These are phyloP conservation scores for Vanacampus margaritifer DNA, from an alignment of 2,113 vertebrate genomes.

Conservation along the genomic window DNA sequence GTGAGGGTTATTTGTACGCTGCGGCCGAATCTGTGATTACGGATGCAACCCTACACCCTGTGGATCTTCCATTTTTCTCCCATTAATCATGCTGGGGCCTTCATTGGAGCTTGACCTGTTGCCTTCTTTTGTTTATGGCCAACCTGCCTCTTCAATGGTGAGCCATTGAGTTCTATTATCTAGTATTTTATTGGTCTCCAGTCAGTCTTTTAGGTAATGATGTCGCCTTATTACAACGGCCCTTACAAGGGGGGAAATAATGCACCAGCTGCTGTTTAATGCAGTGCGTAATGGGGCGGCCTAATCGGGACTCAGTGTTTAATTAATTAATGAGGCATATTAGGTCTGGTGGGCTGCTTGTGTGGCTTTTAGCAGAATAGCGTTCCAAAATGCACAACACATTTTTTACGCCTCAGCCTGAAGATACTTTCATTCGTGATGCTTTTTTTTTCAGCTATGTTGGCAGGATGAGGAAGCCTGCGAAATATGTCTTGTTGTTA, in stretches of 20 bases:
- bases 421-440: not conserved
- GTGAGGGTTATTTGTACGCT: not conserved
- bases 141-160: conserved; percentile 27
- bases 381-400: not conserved
- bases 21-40: not conserved
- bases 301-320: conserved; percentile 72
- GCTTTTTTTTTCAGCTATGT: not conserved
- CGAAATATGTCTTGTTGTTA: not conserved
- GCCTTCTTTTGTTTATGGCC: conserved; percentile 38
- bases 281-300: conserved; percentile 70
- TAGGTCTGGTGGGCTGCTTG: conserved; percentile 43
- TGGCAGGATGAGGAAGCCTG: conserved; percentile 18
- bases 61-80: not conserved
- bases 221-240: conserved; percentile 62
- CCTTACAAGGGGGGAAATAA: conserved; percentile 64
- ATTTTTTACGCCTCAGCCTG: not conserved
- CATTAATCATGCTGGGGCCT: conserved; percentile 21
- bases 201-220: conserved; percentile 63
- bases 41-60: not conserved
- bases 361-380: conserved; percentile 1
- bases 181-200: conserved; percentile 41
- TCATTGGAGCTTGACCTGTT: conserved; percentile 45
- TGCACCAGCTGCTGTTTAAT: conserved; percentile 72
- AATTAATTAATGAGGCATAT: conserved; percentile 73
- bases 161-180: conserved; percentile 41